A percentile compares a stretch with the other conserved stretches of the same genome.
Conservation (phyloP, 2,888 invertebrate genomes). For the Elegia similella region DNA sequence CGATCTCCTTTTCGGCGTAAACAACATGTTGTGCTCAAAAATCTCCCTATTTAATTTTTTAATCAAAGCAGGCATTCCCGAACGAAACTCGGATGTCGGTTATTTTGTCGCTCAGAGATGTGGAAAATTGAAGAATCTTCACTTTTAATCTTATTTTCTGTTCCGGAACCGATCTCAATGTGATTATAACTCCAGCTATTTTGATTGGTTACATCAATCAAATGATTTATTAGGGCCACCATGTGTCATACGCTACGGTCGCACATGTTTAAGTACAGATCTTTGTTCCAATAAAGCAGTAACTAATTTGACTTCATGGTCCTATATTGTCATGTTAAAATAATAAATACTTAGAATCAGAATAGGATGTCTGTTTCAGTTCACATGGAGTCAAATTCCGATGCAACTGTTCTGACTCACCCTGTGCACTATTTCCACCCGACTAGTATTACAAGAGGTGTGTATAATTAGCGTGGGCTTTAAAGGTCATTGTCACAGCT, state of each 20-base stretch:
- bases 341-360: no score
- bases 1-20: not conserved
- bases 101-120: not conserved
- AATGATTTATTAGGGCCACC: not conserved
- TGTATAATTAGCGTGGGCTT: slow-evolving; percentile 79
- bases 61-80: not conserved
- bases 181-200: not conserved
- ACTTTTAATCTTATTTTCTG: not conserved
- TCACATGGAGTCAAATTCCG: not conserved
- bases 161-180: not conserved
- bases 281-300: not conserved
- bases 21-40: slow-evolving; percentile 1
- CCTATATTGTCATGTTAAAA: no score
- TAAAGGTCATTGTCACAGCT: slow-evolving; percentile 79
- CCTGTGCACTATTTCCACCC: slow-evolving; percentile 50
- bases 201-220: not conserved
- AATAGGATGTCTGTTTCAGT: not conserved
- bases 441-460: slow-evolving; percentile 54
- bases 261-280: not conserved
- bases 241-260: not conserved
- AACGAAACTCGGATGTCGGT: not conserved
- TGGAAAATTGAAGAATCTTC: slow-evolving; percentile 5
- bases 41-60: not conserved
- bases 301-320: no score
- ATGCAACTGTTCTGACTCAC: not conserved